Evolutionary conservation across 2,888 invertebrate species (phyloP).

Genomic region (Tenodera sinensis): DNA sequence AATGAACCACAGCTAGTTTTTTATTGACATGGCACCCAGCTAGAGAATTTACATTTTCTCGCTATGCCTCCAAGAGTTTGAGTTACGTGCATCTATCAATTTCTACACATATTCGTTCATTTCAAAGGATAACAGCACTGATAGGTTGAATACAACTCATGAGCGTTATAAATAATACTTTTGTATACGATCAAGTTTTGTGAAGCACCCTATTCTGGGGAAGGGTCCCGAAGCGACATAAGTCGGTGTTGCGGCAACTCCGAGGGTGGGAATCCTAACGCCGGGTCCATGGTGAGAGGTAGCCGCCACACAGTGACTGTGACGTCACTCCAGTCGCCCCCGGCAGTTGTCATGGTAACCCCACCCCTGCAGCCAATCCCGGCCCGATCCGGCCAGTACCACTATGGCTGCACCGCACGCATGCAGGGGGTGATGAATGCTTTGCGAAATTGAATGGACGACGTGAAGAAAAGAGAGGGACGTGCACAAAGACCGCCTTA

Average conservation of each 20-base stretch:
- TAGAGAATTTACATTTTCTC: too few relatives aligned
- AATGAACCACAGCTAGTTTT: too few relatives aligned
- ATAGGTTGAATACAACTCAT: background rate
- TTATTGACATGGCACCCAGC: too few relatives aligned
- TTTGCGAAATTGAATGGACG: constrained; percentile 6
- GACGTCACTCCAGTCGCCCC: constrained; percentile 5
- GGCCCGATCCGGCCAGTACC: constrained; percentile 9
- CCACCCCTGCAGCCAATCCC: constrained; percentile 18
- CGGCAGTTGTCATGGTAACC: constrained; percentile 15
- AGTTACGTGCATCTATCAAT: too few relatives aligned
- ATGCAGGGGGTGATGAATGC: background rate
- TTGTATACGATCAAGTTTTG: background rate
- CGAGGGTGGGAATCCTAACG: constrained; percentile 10
- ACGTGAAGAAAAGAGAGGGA: background rate
- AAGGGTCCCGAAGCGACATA: background rate
- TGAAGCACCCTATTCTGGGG: too few relatives aligned
- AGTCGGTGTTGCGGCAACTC: background rate
- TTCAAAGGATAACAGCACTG: too few relatives aligned
- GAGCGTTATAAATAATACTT: background rate
- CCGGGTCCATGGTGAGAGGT: constrained; percentile 4
- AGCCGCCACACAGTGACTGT: background rate
- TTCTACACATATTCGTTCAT: too few relatives aligned
- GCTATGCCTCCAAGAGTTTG: too few relatives aligned
- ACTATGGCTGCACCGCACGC: constrained; percentile 10
- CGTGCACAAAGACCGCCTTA: background rate